Evolutionary conservation across 2,888 invertebrate genomes (phyloP).

Genomic region (Cerastis rubricosa): DNA sequence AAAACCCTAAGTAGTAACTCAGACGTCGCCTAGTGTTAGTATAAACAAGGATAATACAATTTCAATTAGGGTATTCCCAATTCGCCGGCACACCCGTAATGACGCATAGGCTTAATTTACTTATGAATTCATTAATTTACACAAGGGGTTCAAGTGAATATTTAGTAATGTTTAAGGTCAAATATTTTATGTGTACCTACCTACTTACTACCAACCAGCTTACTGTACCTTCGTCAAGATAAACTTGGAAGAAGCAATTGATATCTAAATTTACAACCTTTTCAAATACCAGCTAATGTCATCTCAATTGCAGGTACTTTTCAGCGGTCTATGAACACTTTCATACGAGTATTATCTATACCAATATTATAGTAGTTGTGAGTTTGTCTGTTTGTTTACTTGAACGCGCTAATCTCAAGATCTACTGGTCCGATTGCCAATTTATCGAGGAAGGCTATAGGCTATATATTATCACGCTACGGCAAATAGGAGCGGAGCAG

Average conservation of each 20-base stretch:
- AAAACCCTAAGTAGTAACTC: neutral
- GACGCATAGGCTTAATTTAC: constrained; percentile 30
- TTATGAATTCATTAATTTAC: constrained; percentile 12
- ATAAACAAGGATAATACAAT: neutral
- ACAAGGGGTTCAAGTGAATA: constrained; percentile 18
- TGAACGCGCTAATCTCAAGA: too few relatives aligned
- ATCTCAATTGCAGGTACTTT: neutral
- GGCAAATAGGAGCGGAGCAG: too few relatives aligned
- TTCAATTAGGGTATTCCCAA: constrained; percentile 41
- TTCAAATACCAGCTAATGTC: neutral
- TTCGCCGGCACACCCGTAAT: constrained; percentile 24
- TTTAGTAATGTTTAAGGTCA: neutral
- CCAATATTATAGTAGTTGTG: too few relatives aligned
- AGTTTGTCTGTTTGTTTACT: too few relatives aligned
- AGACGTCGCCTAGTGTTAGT: neutral
- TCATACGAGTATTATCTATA: too few relatives aligned
- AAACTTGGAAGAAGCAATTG: neutral
- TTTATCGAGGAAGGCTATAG: too few relatives aligned
- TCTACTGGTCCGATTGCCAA: too few relatives aligned
- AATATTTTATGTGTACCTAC: neutral
- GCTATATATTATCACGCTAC: too few relatives aligned
- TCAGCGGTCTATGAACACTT: neutral
- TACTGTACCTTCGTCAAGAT: neutral
- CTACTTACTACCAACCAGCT: neutral
- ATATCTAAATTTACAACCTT: neutral